phyloP scores from a whole-genome alignment of 2,888 invertebrate genomes.

The Drosophila engyochracea region DNA sequence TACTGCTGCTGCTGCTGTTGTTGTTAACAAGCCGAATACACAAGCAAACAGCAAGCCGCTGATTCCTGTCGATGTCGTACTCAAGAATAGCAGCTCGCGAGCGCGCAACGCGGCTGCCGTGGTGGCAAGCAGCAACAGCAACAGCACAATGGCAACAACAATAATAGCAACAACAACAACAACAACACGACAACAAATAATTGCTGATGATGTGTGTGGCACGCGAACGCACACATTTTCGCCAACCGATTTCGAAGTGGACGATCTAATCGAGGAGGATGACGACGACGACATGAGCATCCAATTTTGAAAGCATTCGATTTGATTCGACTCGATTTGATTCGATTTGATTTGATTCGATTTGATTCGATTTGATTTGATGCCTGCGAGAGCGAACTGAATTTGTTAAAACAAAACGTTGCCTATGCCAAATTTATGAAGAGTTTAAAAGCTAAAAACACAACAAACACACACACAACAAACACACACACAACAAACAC shows the following conservation, averaged over 20 bases:
- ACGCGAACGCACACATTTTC: slow-evolving; percentile 34
- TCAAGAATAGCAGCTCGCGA: slow-evolving; percentile 43
- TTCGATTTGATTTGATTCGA: neutral
- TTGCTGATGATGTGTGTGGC: neutral
- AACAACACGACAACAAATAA: neutral
- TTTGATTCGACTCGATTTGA: neutral
- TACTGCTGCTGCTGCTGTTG: neutral
- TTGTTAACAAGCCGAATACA: neutral
- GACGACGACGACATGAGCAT: slow-evolving; percentile 55
- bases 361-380: neutral
- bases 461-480: neutral
- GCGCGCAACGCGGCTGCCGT: slow-evolving; percentile 21
- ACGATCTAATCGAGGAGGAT: slow-evolving; percentile 82
- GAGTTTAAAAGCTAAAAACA: slow-evolving; percentile 10
- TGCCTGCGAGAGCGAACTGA: slow-evolving; percentile 15
- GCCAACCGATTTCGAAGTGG: slow-evolving; percentile 72
- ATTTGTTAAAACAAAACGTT: slow-evolving; percentile 57
- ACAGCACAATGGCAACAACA: slow-evolving; percentile 24
- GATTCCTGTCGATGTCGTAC: slow-evolving; percentile 29
- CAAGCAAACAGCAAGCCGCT: slow-evolving; percentile 18
- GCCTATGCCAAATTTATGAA: slow-evolving; percentile 65
- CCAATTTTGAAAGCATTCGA: slow-evolving; percentile 35
- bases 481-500: slow-evolving; percentile 5
- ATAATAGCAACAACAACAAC: slow-evolving; percentile 8
- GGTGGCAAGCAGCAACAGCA: slow-evolving; percentile 16